Base-by-base conservation (phyloP, 2,888 invertebrate genomes). In the Agonopterix subpropinquella region DNA sequence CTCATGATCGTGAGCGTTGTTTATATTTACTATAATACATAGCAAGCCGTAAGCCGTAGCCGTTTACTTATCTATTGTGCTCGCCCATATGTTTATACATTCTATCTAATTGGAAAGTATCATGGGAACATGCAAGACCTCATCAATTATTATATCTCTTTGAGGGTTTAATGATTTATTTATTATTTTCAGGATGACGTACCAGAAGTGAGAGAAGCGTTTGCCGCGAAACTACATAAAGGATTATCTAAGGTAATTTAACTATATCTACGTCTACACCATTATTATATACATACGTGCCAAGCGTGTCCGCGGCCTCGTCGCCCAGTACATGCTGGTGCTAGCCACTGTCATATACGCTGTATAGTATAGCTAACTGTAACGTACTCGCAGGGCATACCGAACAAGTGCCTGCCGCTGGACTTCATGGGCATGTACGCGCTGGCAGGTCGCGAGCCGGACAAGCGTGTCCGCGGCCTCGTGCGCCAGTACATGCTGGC, bases 361-460 rank as follows among this genome's bases (percentile, higher is more conserved):
- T n/a, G n/a, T n/a, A n/a, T n/a, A n/a, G n/a, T n/a, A n/a, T n/a
- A 18, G 18, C 18, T 18, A 18, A 18, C 18, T 18, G 5, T 28
- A 28, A 28, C 28, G 28, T 28, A 28, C 28, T 28, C 28, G 28
- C 71, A 95, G 82, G 95, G 96, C 54, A 92, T 97, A 58, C 96
- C 96, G 2, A 94, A 95, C 72, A 95, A 96, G 75, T 96, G 96
- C 71, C 89, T 99, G 56, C 98, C 98, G 0, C 88, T 99, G 48
- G 98, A 98, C 86, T 99, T 98, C 87, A 96, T 98, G 97, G 96
- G 97, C 11, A 96, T 96, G 80, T 98, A 98, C 84, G 95, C 95
- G 37, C 86, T 98, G 50, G 95, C 94, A 36, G 98, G 98, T 0
- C 92, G 95, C 56, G 98, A 98, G 83, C 92, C 94, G 8, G 95